Conservation (phyloP, 1,140 invertebrate genomes). For the Zeugodacus cucurbitae region DNA sequence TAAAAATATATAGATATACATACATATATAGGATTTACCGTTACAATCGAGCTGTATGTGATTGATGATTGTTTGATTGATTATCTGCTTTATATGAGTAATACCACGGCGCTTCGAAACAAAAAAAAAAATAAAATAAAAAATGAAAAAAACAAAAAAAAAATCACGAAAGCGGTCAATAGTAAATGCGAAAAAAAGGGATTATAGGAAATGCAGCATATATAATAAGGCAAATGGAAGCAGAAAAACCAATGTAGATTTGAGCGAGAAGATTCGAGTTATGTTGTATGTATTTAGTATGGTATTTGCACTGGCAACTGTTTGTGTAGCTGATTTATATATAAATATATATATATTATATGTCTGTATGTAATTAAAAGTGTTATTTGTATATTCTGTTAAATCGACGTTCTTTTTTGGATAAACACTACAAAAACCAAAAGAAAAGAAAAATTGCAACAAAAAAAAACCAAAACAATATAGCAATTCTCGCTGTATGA, state of each 20-base stretch:
- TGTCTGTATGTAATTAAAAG: conserved; percentile 18
- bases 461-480: too few species aligned
- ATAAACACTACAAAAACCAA: too few species aligned
- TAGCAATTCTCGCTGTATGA: neutral
- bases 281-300: too few species aligned
- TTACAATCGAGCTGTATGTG: conserved; percentile 34
- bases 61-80: conserved; percentile 28
- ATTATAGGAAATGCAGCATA: neutral
- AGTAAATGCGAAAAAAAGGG: neutral
- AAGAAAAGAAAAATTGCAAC: neutral
- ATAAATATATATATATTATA: neutral
- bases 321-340: conserved; percentile 12
- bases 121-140: neutral
- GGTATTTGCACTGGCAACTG: neutral
- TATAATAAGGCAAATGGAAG: neutral
- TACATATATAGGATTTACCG: conserved; percentile 16
- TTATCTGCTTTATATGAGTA: conserved; percentile 3
- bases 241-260: neutral
- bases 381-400: conserved; percentile 11
- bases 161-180: neutral
- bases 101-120: neutral
- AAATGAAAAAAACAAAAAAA: neutral
- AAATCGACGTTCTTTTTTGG: neutral
- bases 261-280: too few species aligned
- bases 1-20: neutral